These are phyloP conservation scores for Sceloporus tristichus DNA, from an alignment of 2,113 vertebrate species.

Conservation along the genomic window DNA sequence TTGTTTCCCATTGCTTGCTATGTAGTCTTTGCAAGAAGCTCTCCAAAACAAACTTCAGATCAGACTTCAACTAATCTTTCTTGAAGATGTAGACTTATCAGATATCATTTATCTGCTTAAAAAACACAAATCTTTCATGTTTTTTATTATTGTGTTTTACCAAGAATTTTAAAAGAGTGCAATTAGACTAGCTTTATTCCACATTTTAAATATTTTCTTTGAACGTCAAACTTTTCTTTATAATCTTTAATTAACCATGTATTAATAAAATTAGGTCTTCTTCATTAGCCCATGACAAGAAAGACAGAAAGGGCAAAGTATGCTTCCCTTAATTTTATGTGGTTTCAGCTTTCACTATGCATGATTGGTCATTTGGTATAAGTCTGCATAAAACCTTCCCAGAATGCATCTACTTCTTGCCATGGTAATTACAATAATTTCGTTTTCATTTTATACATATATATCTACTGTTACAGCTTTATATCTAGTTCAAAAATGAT, in stretches of 20 bases:
- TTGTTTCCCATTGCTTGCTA: too few relatives aligned
- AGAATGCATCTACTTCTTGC: neutral
- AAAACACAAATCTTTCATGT: constrained; percentile 56
- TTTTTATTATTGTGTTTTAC: constrained; percentile 61
- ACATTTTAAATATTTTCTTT: constrained; percentile 62
- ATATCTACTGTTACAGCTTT: neutral
- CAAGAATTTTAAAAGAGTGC: constrained; percentile 50
- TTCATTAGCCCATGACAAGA: constrained; percentile 4
- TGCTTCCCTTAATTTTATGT: neutral
- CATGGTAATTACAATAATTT: constrained; percentile 19
- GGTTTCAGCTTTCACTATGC: constrained; percentile 12
- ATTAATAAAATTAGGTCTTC: neutral
- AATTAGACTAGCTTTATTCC: constrained; percentile 58
- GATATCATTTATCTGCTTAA: constrained; percentile 56
- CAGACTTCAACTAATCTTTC: too few relatives aligned
- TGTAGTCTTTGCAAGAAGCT: too few relatives aligned
- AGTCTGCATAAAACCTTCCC: neutral
- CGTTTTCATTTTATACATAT: neutral
- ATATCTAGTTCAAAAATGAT: neutral
- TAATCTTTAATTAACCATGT: constrained; percentile 31
- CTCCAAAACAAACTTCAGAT: too few relatives aligned
- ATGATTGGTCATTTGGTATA: constrained; percentile 19
- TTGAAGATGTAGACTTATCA: too few relatives aligned
- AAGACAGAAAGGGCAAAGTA: constrained; percentile 14
- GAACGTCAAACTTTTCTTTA: constrained; percentile 58